Base-by-base conservation (phyloP, 2,888 invertebrate species). In the Hylaea fasciaria region DNA sequence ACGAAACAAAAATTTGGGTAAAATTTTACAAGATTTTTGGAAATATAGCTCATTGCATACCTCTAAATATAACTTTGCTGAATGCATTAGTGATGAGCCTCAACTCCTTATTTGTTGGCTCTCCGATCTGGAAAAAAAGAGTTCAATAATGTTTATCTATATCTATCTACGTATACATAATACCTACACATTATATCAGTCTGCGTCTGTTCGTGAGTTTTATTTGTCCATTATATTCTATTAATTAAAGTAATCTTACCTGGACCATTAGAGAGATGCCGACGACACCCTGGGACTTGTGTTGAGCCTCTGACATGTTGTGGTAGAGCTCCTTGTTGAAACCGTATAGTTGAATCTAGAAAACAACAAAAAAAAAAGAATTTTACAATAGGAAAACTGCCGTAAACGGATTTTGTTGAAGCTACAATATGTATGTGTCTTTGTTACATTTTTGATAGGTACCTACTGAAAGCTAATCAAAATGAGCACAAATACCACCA, bases 251-350 rank as follows among this genome's bases (percentile, higher is more conserved):
- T 12, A 12, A 28, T 72, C 91, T 93, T 87, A 98, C 98, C 95
- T 98, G 98, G 62, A 99, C 96, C 96, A 99, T 98, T 49, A 99
- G 93, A 13, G 98, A 97, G 71, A 99, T 96, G 22, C 97, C 98
- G 14, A 98, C 97, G 69, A 99, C 95, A 64, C 99, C 99, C 83
- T 98, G 97, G n/a, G 98, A 97, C 85, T 98, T 97, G 86, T 97
- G 97, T 78, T 97, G 97, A 5, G 99, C 99, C 85, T 98, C 97
- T 29, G 98, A 96, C 96, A 98, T 97, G 86, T 99, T 99, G 85
- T 97, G 96, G 89, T 99, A 99, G 54, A 99, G 93, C 86, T 99
- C 98, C 68, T 97, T 97, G 87, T 99, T 99, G 93, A 98, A 99
- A 1, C 98, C 99, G 76, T 98, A 97, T 60, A 99, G 93, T 90